Evolutionary conservation across 2,888 invertebrate species (phyloP), one percentile per base, ranked within the genome.

Genomic region (Drosophila pseudotalamancana): DNA sequence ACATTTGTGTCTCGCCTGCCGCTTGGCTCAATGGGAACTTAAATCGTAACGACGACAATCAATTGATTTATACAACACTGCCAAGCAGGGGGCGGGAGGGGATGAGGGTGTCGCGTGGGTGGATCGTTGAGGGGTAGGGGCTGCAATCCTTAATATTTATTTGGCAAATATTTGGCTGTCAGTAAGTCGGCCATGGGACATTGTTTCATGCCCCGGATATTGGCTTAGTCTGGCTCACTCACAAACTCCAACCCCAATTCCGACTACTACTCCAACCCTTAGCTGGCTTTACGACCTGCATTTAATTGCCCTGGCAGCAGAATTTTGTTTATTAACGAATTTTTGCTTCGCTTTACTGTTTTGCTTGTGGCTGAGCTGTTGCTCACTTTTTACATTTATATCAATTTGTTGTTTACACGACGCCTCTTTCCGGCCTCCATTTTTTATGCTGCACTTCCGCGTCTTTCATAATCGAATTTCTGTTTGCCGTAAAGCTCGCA

Each of bases 91-190:
- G 11, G 4, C 48, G 23, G 9, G 5, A n/a, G 27, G 19, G 8
- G 4, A 31, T n/a, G 14, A 14, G n/a, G 4, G 2, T 2, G 19
- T 14, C 2, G 5, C 25, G 9, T 0, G 3, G 23, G 32, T 18
- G 32, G 32, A 2, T 16, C n/a, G 14, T 3, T 31, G 35, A 9
- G 11, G 6, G 40, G 9, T 37, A 8, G 37, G 25, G 19, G n/a
- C 39, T 42, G 12, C 35, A 64, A 74, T 61, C 65, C 56, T 61
- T 73, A 69, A 82, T 86, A 79, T 83, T 85, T 82, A 82, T 82
- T 83, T 82, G 62, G 54, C 66, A 83, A 83, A 87, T 87, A 83
- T 87, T 87, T 74, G 78, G 45, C 53, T 73, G 83, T 79, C 72
- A 64, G 63, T 64, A 59, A 65, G 61, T 64, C 64, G 54, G 64